A percentile compares a stretch with the other conserved stretches of the same genome.
Evolutionary conservation across 2,888 invertebrate genomes (phyloP).

Genomic region (Petrophora chlorosata): DNA sequence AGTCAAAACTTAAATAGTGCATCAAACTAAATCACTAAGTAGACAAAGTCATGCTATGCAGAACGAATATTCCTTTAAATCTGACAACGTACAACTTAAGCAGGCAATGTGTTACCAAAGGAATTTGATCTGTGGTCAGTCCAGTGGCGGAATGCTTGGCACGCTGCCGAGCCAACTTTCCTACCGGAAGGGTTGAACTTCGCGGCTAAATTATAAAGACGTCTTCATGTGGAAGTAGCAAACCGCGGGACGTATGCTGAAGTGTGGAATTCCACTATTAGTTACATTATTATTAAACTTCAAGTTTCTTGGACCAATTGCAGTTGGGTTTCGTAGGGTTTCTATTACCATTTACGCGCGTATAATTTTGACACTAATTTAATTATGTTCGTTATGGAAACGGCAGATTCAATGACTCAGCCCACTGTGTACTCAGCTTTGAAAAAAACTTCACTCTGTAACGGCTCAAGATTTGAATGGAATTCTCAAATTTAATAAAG

Average conservation of each 20-base stretch:
- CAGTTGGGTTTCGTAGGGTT: no score
- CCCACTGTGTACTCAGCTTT: no score
- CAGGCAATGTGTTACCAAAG: slow-evolving; percentile 13
- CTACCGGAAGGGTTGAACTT: slow-evolving; percentile 9
- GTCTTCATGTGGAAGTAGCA: slow-evolving; percentile 12
- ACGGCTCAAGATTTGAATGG: no score
- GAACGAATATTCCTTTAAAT: neutral
- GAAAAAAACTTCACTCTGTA: no score
- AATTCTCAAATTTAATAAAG: no score
- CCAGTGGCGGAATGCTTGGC: slow-evolving; percentile 12
- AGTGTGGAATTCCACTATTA: neutral
- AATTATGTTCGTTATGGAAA: no score
- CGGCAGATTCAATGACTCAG: no score
- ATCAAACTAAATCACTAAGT: no score
- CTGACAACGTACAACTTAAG: slow-evolving; percentile 3
- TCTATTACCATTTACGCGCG: no score
- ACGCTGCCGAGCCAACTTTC: slow-evolving; percentile 12
- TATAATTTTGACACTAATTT: no score
- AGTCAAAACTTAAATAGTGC: no score
- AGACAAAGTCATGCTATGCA: no score
- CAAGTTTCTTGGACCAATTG: neutral
- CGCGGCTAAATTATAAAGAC: slow-evolving; percentile 14
- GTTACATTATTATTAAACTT: neutral
- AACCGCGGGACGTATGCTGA: slow-evolving; percentile 4
- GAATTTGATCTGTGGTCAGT: slow-evolving; percentile 20